These are phyloP conservation scores for Lycopodina hypogea DNA, from an alignment of 37 sponge, comb jelly and placozoan genomes.

Conservation along the genomic window DNA sequence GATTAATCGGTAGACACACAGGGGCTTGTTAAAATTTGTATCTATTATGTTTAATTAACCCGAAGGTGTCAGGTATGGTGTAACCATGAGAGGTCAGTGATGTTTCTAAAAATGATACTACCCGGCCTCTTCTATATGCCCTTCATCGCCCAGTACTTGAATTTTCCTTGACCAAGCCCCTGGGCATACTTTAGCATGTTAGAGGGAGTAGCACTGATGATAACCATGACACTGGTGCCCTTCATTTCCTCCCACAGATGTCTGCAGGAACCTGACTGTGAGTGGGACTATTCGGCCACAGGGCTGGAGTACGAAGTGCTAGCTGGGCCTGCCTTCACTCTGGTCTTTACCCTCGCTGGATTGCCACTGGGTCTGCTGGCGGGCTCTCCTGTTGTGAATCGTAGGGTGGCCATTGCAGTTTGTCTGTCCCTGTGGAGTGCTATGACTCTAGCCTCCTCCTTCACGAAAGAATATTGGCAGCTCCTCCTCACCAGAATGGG, in stretches of 20 bases:
- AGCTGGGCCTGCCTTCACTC: conserved; percentile 73
- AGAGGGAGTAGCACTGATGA: no score
- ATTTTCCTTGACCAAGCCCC: no score
- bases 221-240: background rate
- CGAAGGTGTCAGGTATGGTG: no score
- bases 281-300: conserved; percentile 48
- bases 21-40: no score
- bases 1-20: no score
- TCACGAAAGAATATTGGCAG: conserved; percentile 59
- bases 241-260: background rate
- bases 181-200: no score
- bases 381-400: conserved; percentile 29
- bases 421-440: conserved; percentile 66
- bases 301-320: conserved; percentile 66
- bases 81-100: no score
- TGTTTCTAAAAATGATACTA: no score
- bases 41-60: no score
- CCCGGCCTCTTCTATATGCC: no score
- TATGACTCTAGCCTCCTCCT: conserved; percentile 61
- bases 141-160: no score
- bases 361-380: conserved; percentile 70
- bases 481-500: conserved; percentile 64
- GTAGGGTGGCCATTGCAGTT: conserved; percentile 36
- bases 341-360: conserved; percentile 63
- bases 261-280: conserved; percentile 10